Evolutionary conservation across 2,888 invertebrate species (phyloP), one percentile per base, ranked within the genome.

Genomic region (Alentia gelatinosa): DNA sequence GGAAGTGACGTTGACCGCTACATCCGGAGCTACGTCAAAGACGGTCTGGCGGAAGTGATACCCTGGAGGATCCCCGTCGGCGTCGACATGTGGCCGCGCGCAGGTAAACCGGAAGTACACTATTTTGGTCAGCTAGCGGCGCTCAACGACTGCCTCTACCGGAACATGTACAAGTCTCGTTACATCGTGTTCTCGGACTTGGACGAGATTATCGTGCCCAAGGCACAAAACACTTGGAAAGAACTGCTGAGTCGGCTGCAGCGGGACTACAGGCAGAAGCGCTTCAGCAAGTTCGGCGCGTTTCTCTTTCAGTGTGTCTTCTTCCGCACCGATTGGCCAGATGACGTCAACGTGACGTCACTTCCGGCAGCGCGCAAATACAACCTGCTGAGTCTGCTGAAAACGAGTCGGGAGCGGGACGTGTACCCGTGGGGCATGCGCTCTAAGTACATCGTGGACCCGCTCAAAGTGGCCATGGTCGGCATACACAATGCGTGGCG

Each of bases 291-390:
- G 35, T 86, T 86, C 0, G 98, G 98, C 23, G 98, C 98, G 1
- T 98, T 98, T 96, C 97, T 98, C 19, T 98, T 98, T 95, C 98
- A 98, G 96, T 98, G 98, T 96, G 97, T 98, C 12, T 98, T 98
- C 96, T 98, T 98, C 96, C 98, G 98, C 95, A 97, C 98, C 0
- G 98, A 98, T 96, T 98, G 98, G 98, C 97, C 97, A 93, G 98
- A 97, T 96, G 98, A 89, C 63, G 89, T 23, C 68, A 75, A 40
- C 26, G 63, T 89, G 75, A 98, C 96, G 94, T 94, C 39, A 84
- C 91, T 5, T 83, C 92, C 0, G 86, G 88, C 79, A 26, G 88
- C 90, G 0, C 4, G 88, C n/a, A 94, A 94, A 89, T n/a, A 40
- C 19, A 23, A 47, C 3, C 68, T 90, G 5, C 63, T 79, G 1